Evolutionary conservation across 2,113 vertebrate species (phyloP).

Genomic region (Catagonus wagneri): DNA sequence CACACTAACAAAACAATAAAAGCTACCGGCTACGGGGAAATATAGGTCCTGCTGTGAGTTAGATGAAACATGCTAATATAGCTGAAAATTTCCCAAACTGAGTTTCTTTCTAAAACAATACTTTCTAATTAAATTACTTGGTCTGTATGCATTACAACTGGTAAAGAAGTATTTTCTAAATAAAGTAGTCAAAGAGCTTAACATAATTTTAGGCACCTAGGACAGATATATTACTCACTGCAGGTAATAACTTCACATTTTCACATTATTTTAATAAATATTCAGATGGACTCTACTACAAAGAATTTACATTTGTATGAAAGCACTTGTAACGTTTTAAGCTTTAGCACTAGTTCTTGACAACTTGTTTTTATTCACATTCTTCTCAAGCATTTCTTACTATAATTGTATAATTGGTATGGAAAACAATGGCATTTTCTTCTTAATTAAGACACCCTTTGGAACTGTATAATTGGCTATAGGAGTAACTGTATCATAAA

Average conservation of each 20-base stretch:
- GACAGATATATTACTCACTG: not conserved
- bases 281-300: not conserved
- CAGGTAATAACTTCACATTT: not conserved
- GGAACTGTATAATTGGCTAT: not conserved
- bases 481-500: not conserved
- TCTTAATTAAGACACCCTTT: slow-evolving; percentile 37
- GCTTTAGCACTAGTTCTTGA: slow-evolving; percentile 10
- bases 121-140: slow-evolving; percentile 12
- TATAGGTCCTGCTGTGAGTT: not conserved
- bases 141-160: not conserved
- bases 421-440: not conserved
- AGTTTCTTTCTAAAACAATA: not conserved
- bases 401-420: slow-evolving; percentile 21
- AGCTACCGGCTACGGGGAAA: not conserved
- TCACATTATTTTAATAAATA: slow-evolving; percentile 28
- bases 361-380: slow-evolving; percentile 23
- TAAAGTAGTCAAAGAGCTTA: not conserved
- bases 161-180: slow-evolving; percentile 16
- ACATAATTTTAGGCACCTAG: not conserved
- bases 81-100: not conserved
- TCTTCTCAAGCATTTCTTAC: not conserved
- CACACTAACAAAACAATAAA: not conserved
- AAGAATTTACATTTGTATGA: slow-evolving; percentile 20
- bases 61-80: not conserved
- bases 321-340: slow-evolving; percentile 30